Base-by-base conservation (phyloP, 1,140 invertebrate genomes). In the Drosophila prosaltans region DNA sequence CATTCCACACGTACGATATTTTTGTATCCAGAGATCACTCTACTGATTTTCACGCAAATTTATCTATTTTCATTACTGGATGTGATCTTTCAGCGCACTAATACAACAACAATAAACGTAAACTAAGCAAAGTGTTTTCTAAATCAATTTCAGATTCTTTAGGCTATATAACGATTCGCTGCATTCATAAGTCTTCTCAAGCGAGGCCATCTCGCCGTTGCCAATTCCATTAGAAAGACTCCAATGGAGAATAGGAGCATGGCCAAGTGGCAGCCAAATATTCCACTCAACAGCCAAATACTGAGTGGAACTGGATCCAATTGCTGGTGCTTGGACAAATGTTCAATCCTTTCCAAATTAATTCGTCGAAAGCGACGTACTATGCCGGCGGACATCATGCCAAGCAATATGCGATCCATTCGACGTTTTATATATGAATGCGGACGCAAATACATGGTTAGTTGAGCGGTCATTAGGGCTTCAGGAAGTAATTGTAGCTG, bases 361-460 rank as follows among this genome's bases (percentile, higher is more conserved):
- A 89, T 83, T 45, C 65, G 57, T 1, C 77, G 72, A 60, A 54
- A 83, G 10, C 77, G 84, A 7, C 57, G 60, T 9, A 91, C 61
- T 0, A 91, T 67, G 0, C 91, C 91, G 4, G 88, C 67, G 1
- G 81, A 80, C 66, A 89, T 81, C 67, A 91, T 85, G 43, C 72
- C 70, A 43, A 91, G 77, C 2, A 91, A 55, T 11, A 91, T 61
- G 7, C 54, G 64, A 21, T 91, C 76, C 24, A 91, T 43, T 11
- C 74, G 73, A 0, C 62, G 48, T 48, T 79, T 75, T 0, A 91
- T 45, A 65, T 81, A 91, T 11, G 86, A 91, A 57, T 91, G 88
- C 10, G 74, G 89, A 0, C 79, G 83, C 90, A 91, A 83, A 48
- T 86, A 91, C n/a, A 91, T 24, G 6, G 91, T 83, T 10, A 91